A percentile compares a stretch with the other conserved stretches of the same genome.
Evolutionary conservation across 2,797 vertebrate genomes (phyloP).

Genomic region (Monodelphis domestica): DNA sequence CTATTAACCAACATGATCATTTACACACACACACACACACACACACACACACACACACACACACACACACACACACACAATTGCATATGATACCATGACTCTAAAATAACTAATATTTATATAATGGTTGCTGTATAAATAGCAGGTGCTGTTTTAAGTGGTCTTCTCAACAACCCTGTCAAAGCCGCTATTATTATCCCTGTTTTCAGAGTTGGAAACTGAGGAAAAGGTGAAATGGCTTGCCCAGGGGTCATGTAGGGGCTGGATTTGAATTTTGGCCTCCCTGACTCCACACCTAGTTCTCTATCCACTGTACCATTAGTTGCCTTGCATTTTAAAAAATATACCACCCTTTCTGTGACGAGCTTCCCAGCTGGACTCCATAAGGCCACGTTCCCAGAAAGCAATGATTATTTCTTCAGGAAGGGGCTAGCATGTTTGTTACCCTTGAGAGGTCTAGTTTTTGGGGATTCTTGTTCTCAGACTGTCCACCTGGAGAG

Average conservation of each 20-base stretch:
- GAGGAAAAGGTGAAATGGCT: background rate
- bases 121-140: background rate
- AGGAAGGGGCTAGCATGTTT: background rate
- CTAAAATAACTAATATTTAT: background rate
- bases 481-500: background rate
- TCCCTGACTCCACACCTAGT: too few relatives aligned
- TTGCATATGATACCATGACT: background rate
- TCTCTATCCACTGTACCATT: background rate
- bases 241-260: background rate
- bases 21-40: rapidly evolving
- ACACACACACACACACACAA: too few relatives aligned
- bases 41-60: too few relatives aligned
- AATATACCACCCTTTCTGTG: background rate
- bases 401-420: background rate
- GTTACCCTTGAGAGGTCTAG: background rate
- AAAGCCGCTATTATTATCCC: background rate
- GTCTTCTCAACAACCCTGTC: background rate
- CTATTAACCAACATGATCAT: background rate
- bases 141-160: background rate
- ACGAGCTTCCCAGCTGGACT: background rate
- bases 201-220: background rate
- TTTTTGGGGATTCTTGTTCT: background rate
- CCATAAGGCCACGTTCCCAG: background rate
- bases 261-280: background rate
- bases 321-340: background rate